These are phyloP conservation scores for Epizoanthus stellaris DNA, from an alignment of 92 coral and sea anemone species.

Conservation along the genomic window DNA sequence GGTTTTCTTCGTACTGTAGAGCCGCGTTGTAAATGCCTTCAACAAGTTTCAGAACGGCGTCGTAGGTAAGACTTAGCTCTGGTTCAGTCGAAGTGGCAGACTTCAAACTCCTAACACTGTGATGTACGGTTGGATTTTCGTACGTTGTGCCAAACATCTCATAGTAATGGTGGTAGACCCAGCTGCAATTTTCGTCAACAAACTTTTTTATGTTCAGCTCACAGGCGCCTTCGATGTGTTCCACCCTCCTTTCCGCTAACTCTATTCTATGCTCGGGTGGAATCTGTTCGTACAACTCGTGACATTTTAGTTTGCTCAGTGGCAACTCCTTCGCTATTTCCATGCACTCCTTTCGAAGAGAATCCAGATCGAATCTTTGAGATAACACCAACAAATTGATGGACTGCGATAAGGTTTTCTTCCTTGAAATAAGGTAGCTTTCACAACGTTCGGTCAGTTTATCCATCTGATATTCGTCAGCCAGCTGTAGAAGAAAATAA, in stretches of 20 bases:
- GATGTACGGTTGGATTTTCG: too few relatives aligned
- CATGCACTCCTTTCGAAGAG: constrained; percentile 1
- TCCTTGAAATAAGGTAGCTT: not conserved
- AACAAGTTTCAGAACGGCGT: not conserved
- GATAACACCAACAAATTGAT: constrained; percentile 1
- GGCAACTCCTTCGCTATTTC: constrained; percentile 4
- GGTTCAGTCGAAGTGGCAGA: too few relatives aligned
- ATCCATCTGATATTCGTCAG: not conserved
- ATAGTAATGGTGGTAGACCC: too few relatives aligned
- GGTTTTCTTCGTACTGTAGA: not conserved
- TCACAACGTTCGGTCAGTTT: not conserved
- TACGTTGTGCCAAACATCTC: too few relatives aligned
- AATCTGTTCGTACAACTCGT: not conserved
- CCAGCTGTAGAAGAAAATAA: not conserved
- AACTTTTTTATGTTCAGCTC: not conserved
- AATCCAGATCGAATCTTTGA: constrained; percentile 9
- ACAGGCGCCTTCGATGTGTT: not conserved
- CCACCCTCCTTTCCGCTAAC: not conserved
- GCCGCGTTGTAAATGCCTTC: not conserved
- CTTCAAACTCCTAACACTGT: too few relatives aligned
- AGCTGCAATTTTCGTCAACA: too few relatives aligned
- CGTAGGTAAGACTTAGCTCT: too few relatives aligned
- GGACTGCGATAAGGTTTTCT: not conserved
- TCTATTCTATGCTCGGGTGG: not conserved
- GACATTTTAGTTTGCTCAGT: not conserved